Base-by-base conservation (phyloP, 92 coral and sea anemone species). In the Pocillopora meandrina region DNA sequence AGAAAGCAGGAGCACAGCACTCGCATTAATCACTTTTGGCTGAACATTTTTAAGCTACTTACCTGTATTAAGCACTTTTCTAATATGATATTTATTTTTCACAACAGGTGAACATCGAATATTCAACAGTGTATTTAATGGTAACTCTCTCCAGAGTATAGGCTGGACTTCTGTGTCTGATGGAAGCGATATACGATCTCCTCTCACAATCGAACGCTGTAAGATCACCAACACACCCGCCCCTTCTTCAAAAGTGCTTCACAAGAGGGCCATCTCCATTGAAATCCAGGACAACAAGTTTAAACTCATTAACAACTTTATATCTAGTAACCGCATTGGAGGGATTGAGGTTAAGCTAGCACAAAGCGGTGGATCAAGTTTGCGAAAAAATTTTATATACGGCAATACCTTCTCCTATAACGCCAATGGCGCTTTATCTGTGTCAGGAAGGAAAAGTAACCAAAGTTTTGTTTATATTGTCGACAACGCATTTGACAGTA, bases 331-430 rank as follows among this genome's bases (percentile, higher is more conserved):
- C 81, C 70, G n/a, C 21, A 42, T 80, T 9, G 94, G 94, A 17
- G 94, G 85, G 47, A 56, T 91, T 17, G 74, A 71, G 59, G 83
- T 67, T 33, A 64, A 33, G 65, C 26, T 86, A 19, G 70, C 69
- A 13, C 76, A 47, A 42, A 77, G 88, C 85, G 90, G 77, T 9
- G 95, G 86, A 56, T 26, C 77, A 68, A 71, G 68, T 23, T 60
- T 31, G 35, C 57, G 12, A 17, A 47, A 36, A 49, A 75, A 88
- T 12, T 85, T 85, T 56, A 72, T 91, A 47, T 73, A 58, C 61
- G 89, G 92, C 15, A 91, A 91, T 42, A 89, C 94, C 13, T 80
- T 91, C 56, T 16, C 23, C 11, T 42, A 31, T 9, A 91, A 91
- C 34, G 85, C 80, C n/a, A 91, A 91, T 60, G 90, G 85, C 35